Percentiles rank a stretch among this genome's conserved stretches.
phyloP scores from a whole-genome alignment of 2,797 vertebrate species.

The Anas flavirostris region DNA sequence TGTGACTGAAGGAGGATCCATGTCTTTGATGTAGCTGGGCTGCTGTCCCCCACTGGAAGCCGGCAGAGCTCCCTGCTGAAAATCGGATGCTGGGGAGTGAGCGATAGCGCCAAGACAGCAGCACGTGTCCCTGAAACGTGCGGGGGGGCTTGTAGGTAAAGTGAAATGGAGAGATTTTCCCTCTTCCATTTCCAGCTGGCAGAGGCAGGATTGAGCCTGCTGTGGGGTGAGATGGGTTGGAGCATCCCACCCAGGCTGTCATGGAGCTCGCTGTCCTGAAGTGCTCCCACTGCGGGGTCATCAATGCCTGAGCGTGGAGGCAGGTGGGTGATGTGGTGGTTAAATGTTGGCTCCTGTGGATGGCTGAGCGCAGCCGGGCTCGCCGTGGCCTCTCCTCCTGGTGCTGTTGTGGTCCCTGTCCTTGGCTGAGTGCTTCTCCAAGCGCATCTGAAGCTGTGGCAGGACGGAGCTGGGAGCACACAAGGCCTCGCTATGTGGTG shows the following conservation, averaged over 20 bases:
- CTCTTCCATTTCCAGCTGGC: not conserved
- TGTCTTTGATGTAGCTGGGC: not conserved
- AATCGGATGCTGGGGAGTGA: not conserved
- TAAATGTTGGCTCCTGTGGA: rapidly evolving
- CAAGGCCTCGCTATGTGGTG: conserved; percentile 39
- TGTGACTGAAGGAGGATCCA: not conserved
- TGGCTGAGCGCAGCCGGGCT: not conserved
- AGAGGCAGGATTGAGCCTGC: not conserved
- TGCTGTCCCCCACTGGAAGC: not conserved
- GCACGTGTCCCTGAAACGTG: not conserved
- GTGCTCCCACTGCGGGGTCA: rapidly evolving
- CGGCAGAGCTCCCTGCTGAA: conserved; percentile 1
- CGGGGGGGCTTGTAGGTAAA: not conserved
- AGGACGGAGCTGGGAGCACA: not conserved
- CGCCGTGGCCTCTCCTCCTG: rapidly evolving
- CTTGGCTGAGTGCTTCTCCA: not conserved
- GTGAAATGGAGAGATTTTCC: not conserved
- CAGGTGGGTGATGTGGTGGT: rapidly evolving
- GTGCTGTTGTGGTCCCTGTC: not conserved
- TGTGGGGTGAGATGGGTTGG: not conserved
- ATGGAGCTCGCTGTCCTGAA: rapidly evolving
- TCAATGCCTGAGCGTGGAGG: not conserved
- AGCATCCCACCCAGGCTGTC: not conserved
- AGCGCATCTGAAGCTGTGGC: rapidly evolving
- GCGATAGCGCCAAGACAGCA: not conserved